Percentiles rank a stretch among this genome's conserved stretches.
phyloP scores from a whole-genome alignment of 2,797 vertebrate species.

The Chloroceryle inda region DNA sequence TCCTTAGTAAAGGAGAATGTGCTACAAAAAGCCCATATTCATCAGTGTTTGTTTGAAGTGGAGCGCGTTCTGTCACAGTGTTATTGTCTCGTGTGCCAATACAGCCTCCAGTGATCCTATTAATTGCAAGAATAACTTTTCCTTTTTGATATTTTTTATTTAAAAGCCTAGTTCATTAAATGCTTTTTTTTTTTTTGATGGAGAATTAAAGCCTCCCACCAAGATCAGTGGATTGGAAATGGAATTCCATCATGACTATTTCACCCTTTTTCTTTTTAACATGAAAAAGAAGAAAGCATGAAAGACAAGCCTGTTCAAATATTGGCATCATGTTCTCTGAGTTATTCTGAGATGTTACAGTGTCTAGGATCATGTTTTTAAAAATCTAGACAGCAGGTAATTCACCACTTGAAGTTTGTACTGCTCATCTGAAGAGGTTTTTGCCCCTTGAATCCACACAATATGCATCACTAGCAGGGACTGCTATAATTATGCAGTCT shows the following conservation, averaged over 20 bases:
- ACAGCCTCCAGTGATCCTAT: neutral
- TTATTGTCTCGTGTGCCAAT: neutral
- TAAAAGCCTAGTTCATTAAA: constrained; percentile 24
- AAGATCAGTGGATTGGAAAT: constrained; percentile 24
- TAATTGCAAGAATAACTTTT: constrained; percentile 40
- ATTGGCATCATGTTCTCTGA: neutral
- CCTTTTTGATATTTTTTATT: neutral
- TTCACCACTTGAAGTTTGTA: neutral
- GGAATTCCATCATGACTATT: neutral
- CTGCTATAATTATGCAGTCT: neutral
- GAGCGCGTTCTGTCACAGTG: neutral
- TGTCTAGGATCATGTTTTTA: neutral
- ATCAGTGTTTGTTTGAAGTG: constrained; percentile 28
- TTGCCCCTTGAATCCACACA: neutral
- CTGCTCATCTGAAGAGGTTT: neutral
- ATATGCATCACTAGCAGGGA: neutral
- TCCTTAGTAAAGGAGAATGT: neutral
- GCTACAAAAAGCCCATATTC: neutral
- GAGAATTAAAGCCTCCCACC: constrained; percentile 22
- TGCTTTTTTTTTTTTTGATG: neutral
- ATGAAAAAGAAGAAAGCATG: neutral
- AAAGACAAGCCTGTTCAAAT: constrained; percentile 8
- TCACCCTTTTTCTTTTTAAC: neutral
- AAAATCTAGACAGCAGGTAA: neutral
- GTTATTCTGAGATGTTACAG: neutral